Conservation (phyloP, 2,113 vertebrate species). For the Genyomyrus donnyi region DNA sequence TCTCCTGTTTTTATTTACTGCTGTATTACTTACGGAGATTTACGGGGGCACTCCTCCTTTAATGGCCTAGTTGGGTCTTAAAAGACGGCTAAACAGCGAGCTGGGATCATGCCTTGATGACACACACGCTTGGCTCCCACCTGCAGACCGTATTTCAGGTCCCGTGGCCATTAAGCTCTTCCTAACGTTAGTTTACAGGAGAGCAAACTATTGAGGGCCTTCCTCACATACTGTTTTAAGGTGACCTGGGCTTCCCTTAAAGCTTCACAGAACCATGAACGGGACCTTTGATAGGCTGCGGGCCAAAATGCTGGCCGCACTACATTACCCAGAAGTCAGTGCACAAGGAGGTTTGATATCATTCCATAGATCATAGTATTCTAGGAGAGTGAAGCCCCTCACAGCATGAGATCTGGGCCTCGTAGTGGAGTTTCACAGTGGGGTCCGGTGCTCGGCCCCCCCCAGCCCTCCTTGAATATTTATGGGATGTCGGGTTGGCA, state of each 20-base stretch:
- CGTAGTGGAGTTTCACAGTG: neutral
- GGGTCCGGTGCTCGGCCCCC: neutral
- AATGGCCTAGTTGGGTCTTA: neutral
- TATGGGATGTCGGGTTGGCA: neutral
- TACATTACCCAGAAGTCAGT: constrained; percentile 3
- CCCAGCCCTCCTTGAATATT: neutral
- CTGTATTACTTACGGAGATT: constrained; percentile 4
- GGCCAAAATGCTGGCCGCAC: neutral
- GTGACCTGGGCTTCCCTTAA: neutral
- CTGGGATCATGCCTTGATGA: neutral
- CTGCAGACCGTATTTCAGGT: neutral
- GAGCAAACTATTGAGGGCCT: neutral
- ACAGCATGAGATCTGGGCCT: neutral
- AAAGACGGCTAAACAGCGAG: neutral
- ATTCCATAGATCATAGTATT: neutral
- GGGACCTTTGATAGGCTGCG: neutral
- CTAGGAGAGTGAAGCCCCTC: neutral
- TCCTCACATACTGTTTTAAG: neutral
- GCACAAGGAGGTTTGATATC: neutral
- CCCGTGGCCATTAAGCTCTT: neutral
- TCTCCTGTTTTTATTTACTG: neutral
- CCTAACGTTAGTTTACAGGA: neutral
- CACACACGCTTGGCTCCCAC: neutral
- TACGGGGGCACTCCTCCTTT: neutral
- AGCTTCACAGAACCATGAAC: too few species aligned